Base-by-base conservation (phyloP, 2,113 vertebrate genomes). In the human region DNA sequence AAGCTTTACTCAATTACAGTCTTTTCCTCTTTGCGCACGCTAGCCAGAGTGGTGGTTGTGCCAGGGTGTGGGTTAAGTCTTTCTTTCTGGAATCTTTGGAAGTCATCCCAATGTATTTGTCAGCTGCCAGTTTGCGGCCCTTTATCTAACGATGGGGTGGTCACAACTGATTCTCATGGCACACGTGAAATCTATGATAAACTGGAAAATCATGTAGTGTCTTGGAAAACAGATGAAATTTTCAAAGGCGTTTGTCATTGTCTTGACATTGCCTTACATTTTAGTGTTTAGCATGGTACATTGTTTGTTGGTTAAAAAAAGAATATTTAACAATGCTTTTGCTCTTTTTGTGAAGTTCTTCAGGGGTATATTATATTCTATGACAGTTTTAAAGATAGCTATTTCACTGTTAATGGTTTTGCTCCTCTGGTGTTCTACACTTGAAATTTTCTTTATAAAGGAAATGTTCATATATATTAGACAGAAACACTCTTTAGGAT, bases 161-260 rank as follows among this genome's bases (percentile, higher is more conserved):
- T 76, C 85, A 91, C 90, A 96, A 81, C 94, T 88, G 85, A 97
- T 85, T 96, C 80, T 97, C 45, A 68, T 7, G 35, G 48, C 52
- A 92, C 78, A 83, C 0, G 0, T 94, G 88, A 90, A 93, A 76
- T 90, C 85, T 93, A 38, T 25, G 57, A 90, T 96, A 90, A 96
- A 45, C 55, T 81, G 72, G 57, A 97, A 94, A 97, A 75, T 68
- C 76, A 95, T 52, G 61, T 84, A 70, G 48, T 90, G 30, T 96
- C 93, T 90, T 68, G 20, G 85, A 76, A 97, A 93, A 94, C 2
- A 11, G 55, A 66, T 82, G 72, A 85, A 61, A 92, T 92, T 85
- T 95, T 70, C 57, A 75, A 90, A 84, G 81, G 23, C 64, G 85
- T 97, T 90, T 38, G 52, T 88, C 43, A 85, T 78, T 92, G 80